Conservation (phyloP, 2,888 invertebrate genomes). For the Temnothorax rugatulus region DNA sequence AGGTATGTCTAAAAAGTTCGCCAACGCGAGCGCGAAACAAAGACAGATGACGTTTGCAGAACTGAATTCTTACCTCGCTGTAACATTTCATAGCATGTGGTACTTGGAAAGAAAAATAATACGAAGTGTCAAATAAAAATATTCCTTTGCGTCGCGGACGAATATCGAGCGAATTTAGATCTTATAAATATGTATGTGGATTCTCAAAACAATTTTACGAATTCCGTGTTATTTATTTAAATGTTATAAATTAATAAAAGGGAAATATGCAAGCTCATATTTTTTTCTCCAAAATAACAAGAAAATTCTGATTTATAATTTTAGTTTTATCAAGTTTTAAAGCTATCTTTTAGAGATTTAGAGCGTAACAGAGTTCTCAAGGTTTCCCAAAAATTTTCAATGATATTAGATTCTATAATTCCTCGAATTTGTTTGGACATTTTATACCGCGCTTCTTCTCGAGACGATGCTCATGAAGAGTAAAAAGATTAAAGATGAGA, state of each 20-base stretch:
- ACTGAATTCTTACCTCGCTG: constrained; percentile 52
- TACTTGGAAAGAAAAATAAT: constrained; percentile 33
- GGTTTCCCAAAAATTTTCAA: not conserved
- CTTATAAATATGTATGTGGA: not conserved
- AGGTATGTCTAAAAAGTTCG: constrained; percentile 55
- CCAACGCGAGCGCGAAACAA: constrained; percentile 54
- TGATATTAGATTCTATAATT: not conserved
- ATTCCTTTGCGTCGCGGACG: not conserved
- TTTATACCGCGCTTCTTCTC: not conserved
- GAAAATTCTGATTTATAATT: not conserved
- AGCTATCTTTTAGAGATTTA: not conserved
- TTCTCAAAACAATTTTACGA: not conserved
- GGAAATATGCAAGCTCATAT: not conserved
- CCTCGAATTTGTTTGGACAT: not conserved
- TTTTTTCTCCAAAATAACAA: not conserved
- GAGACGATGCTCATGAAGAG: constrained; percentile 3
- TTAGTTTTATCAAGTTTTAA: not conserved
- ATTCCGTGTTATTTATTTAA: not conserved
- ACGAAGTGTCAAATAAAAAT: constrained; percentile 32
- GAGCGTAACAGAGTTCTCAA: not conserved
- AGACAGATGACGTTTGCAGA: constrained; percentile 56
- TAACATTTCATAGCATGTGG: constrained; percentile 30
- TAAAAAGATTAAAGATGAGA: constrained; percentile 64
- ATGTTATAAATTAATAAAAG: not conserved
- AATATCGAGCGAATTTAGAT: constrained; percentile 10